phyloP scores from a whole-genome alignment of 2,888 invertebrate species.

The Mesorhabditis sp. region DNA sequence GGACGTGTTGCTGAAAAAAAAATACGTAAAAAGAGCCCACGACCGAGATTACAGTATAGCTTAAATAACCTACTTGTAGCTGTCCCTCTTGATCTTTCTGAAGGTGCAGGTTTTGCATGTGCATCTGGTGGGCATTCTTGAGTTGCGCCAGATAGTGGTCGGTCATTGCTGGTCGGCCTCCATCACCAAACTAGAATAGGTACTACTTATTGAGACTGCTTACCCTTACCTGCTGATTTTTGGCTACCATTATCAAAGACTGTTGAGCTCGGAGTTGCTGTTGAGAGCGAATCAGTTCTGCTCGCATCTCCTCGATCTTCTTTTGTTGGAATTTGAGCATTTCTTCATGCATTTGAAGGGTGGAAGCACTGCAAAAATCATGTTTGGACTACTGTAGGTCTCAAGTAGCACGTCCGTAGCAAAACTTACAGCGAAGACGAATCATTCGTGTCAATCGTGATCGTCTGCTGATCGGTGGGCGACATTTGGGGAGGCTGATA shows the following conservation, averaged over 20 bases:
- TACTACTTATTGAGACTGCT: conserved; percentile 11
- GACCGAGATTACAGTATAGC: not conserved
- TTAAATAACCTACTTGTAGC: conserved; percentile 15
- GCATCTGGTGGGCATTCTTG: not conserved
- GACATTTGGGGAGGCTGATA: not conserved
- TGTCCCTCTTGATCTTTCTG: conserved; percentile 5
- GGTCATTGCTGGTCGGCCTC: conserved; percentile 16
- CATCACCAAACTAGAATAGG: conserved; percentile 12
- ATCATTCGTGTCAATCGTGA: not conserved
- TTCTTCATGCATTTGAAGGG: conserved; percentile 46
- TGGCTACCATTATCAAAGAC: conserved; percentile 47
- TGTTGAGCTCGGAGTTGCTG: conserved; percentile 50
- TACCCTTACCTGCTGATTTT: conserved; percentile 10
- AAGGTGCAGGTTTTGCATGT: not conserved
- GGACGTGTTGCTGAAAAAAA: conserved; percentile 28
- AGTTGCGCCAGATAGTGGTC: conserved; percentile 6
- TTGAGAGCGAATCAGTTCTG: conserved; percentile 44
- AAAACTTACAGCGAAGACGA: not conserved
- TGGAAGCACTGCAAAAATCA: conserved; percentile 20
- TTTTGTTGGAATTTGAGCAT: conserved; percentile 47
- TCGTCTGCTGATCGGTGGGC: not conserved
- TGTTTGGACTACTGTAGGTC: not conserved
- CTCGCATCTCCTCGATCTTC: conserved; percentile 46
- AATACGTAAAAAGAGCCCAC: not conserved
- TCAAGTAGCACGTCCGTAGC: not conserved